phyloP scores from a whole-genome alignment of 2,888 invertebrate species.

The Amphiduros pacificus region DNA sequence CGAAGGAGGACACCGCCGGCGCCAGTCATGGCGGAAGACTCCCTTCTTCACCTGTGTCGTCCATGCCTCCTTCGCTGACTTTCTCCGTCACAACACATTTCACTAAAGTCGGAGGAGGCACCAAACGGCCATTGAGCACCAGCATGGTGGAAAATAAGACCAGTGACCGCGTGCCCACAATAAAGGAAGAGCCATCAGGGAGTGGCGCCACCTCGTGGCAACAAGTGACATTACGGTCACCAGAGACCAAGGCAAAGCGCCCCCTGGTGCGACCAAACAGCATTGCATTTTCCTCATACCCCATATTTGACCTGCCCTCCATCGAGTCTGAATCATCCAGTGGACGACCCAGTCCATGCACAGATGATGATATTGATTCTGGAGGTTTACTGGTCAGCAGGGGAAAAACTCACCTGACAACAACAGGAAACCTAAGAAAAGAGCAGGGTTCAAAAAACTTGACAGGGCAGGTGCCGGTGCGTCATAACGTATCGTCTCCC shows the following conservation, averaged over 20 bases:
- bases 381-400: no score
- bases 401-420: neutral
- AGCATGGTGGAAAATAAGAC: conserved; percentile 16
- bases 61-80: conserved; percentile 1
- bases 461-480: conserved; percentile 3
- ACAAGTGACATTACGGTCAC: conserved; percentile 41
- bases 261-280: conserved; percentile 52
- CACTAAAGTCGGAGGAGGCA: conserved; percentile 14
- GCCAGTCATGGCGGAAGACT: no score
- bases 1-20: conserved; percentile 31
- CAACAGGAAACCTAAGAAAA: neutral
- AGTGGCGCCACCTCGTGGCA: neutral
- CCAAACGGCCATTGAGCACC: conserved; percentile 29
- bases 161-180: conserved; percentile 19
- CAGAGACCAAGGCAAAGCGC: conserved; percentile 46
- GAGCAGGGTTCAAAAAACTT: conserved; percentile 4
- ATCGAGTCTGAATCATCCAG: neutral
- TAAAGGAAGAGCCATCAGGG: neutral
- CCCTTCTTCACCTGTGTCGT: neutral
- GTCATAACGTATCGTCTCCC: neutral
- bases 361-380: neutral
- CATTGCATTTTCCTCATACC: conserved; percentile 56
- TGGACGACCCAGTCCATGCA: neutral
- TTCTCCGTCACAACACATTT: conserved; percentile 1
- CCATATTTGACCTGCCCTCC: conserved; percentile 42